phyloP scores from a whole-genome alignment of 2,113 vertebrate genomes.

The Vicugna pacos region DNA sequence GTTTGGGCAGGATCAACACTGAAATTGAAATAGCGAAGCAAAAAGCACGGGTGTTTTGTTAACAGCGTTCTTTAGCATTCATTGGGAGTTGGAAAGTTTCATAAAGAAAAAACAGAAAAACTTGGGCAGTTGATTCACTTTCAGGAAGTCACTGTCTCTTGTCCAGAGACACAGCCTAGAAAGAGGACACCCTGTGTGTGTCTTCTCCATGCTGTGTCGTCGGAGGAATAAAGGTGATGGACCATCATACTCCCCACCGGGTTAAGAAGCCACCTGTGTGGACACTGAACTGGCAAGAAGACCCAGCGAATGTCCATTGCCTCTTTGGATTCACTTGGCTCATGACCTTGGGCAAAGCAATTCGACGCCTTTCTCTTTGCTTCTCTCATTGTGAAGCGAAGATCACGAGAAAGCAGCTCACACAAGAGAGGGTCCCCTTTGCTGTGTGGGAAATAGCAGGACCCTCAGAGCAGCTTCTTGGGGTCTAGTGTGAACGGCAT shows the following conservation, averaged over 20 bases:
- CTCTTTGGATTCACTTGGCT: background rate
- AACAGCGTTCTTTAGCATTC: background rate
- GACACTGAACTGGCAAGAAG: background rate
- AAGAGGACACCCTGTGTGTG: accelerated
- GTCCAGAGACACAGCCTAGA: background rate
- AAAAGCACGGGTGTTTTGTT: background rate
- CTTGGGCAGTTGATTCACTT: background rate
- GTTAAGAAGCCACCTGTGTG: background rate
- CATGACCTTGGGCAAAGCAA: background rate
- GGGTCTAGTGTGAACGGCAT: background rate
- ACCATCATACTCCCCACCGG: too few species aligned
- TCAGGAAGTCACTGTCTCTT: background rate
- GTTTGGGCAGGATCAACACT: too few species aligned
- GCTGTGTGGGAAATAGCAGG: background rate
- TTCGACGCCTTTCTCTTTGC: background rate
- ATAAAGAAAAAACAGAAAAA: background rate
- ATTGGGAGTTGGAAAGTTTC: background rate
- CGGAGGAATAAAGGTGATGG: background rate
- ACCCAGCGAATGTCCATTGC: background rate
- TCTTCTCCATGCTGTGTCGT: background rate
- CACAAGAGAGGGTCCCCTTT: background rate
- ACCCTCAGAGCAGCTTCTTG: accelerated
- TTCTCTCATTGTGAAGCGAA: background rate
- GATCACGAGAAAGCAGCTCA: background rate
- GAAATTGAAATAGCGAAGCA: background rate